Base-by-base conservation (phyloP, 2,113 vertebrate species). In the Sylvilagus bachmani region DNA sequence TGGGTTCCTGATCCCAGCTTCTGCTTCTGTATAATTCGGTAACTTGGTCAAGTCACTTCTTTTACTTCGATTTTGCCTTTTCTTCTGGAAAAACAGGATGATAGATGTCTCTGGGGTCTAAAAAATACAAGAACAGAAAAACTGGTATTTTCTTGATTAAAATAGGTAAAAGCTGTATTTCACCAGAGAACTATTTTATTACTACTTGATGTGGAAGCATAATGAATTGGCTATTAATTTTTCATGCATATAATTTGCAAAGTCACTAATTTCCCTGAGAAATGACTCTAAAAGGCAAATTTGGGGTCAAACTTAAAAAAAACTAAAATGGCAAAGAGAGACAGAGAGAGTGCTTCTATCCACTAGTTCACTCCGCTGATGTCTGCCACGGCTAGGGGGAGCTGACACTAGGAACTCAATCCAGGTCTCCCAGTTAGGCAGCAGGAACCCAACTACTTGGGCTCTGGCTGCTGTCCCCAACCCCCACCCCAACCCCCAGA, bases 171-270 rank as follows among this genome's bases (percentile, higher is more conserved):
- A 80, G 10, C 10, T 86, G 1, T 64, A 84, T 89, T 85, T 95
- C 70, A 67, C 5, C 36, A 81, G 62, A 88, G 12, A 89, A 78
- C 3, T 58, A 70, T 33, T 92, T 77, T 95, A 38, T 13, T 86
- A 91, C 81, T 81, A 58, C 73, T 93, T 97, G 61, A 94, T 70
- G 21, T 31, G 31, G 21, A 88, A 93, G 2, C 31, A 82, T 38
- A 84, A 92, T 79, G 5, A 96, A 75, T 8, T 84, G 74, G 44
- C 9, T 80, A 78, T 86, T 93, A 74, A 90, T 95, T 95, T 96
- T 95, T 87, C 87, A 95, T 61, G 75, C 6, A 88, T 36, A 12
- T n/a, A 70, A 94, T 95, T 66, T 97, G 58, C 49, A 95, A 92
- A 96, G 14, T 31, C 90, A 95, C 22, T 75, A 27, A 80, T 82